phyloP scores from a whole-genome alignment of 2,797 vertebrate genomes.

The Coilia nasus region DNA sequence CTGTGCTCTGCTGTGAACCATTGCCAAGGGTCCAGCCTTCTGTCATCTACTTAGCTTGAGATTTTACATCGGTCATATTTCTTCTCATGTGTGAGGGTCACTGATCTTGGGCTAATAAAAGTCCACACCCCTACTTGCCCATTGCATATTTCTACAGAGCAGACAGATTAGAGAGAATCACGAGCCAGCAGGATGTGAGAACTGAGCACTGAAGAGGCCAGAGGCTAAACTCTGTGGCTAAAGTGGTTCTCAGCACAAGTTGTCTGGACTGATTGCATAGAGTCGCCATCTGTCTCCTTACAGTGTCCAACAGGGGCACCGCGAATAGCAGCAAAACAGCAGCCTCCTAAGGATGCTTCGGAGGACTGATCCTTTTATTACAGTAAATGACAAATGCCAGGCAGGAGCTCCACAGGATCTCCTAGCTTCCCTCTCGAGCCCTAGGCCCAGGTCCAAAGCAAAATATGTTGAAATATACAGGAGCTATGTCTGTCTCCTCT shows the following conservation, averaged over 20 bases:
- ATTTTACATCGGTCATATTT: background rate
- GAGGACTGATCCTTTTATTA: conserved; percentile 45
- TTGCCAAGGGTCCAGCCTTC: too few relatives aligned
- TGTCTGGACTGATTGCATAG: background rate
- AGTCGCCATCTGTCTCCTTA: conserved; percentile 37
- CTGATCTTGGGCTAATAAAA: background rate
- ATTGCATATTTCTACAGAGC: background rate
- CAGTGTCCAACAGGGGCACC: conserved; percentile 47
- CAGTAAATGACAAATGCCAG: conserved; percentile 45
- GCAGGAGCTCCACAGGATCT: conserved; percentile 24
- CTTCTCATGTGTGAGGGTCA: background rate
- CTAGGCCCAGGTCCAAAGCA: conserved; percentile 9
- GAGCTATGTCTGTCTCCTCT: conserved; percentile 14
- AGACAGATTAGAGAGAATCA: background rate
- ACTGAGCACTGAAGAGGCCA: background rate
- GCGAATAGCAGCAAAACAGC: conserved; percentile 20
- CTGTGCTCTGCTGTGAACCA: too few relatives aligned
- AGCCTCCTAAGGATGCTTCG: conserved; percentile 51
- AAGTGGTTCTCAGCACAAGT: background rate
- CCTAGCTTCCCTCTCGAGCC: conserved; percentile 19
- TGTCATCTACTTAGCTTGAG: background rate
- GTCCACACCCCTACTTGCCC: background rate
- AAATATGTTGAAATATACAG: conserved; percentile 33
- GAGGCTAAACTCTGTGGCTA: background rate
- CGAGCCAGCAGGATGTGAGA: background rate